Base-by-base conservation (phyloP, 2,888 invertebrate genomes). In the Liposcelis brunnea region DNA sequence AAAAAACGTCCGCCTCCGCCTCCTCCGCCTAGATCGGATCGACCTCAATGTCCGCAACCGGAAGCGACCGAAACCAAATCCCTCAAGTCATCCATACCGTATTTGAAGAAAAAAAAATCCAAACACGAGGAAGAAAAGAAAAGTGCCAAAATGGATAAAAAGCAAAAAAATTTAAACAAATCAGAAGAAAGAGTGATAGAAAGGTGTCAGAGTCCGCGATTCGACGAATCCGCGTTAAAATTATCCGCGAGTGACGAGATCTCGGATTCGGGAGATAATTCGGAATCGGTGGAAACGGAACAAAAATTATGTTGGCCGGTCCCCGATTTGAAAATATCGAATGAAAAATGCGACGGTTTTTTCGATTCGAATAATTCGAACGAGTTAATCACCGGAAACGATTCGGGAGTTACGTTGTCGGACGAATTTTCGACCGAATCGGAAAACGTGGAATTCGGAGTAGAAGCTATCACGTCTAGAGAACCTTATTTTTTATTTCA, bases 1-100 rank as follows among this genome's bases (percentile, higher is more conserved):
- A 56, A 56, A 43, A 63, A 64, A 48, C 55, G 64, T 42, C 61
- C 61, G 6, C 64, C 64, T 0, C 62, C 62, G 0, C 65, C 64
- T 1, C 65, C 65, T 0, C 65, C 65, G 0, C 61, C 63, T 6
- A 5, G 16, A 7, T 6, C 15, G 12, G 19, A 40, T 11, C 35
- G 35, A 7, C 35, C 32, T 32, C 15, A 36, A 36, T 7, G 7
- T 12, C 8, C 15, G 12, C 3, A 12, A 14, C 40, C 7, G 12
- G 40, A 14, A 18, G 6, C 15, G 11, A 5, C 40, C 4, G 19
- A 14, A 19, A 36, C 10, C 8, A 40, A 40, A 40, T 40, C 19
- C 18, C 16, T 40, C 6, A 40, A 40, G 11, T 18, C 40, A 5
- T 40, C 40, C 18, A 40, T 40, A 4, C 40, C 40, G 12, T 40